Evolutionary conservation across 2,888 invertebrate species (phyloP), one percentile per base, ranked within the genome.

Genomic region (Drosophila seclusa): DNA sequence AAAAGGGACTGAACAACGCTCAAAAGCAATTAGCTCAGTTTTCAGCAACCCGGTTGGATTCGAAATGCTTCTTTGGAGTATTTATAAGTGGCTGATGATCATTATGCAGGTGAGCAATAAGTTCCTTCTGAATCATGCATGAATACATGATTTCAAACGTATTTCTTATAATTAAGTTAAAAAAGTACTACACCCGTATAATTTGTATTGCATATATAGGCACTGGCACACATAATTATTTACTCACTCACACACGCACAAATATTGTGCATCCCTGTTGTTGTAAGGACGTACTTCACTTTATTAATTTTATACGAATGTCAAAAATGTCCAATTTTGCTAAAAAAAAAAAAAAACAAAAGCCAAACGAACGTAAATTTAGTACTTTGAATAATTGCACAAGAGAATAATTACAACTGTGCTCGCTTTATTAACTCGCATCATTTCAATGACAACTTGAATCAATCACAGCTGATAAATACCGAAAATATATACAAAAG

Each of bases 391-490:
- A 31, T 21, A 11, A 10, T 16, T 10, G 11, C 21, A 24, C 42
- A 31, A 21, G 40, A 16, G 4, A 31, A 57, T 18, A 29, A 40
- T 38, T 27, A 21, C n/a, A n/a, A n/a, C n/a, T 21, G 3, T 27
- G 3, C 16, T 29, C 29, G 21, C 16, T 42, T 31, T 31, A 16
- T 10, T n/a, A 57, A 16, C 16, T 57, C 53, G 11, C 45, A n/a
- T 27, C 21, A 34, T 68, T 55, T 67, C 24, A 49, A 49, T 24
- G 45, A 29, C 45, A 68, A 21, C 18, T 45, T 24, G n/a, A 52
- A 53, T 13, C 38, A 32, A 50, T 36, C 68, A 58, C 40, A 40
- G 32, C 13, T 68, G 58, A 34, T 45, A 59, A 58, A n/a, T 24
- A 32, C 38, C 38, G 5, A 48, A 45, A 36, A 42, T 4, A 58